A percentile compares a stretch with the other conserved stretches of the same genome.
phyloP scores from a whole-genome alignment of 2,888 invertebrate species.

The Osmoderma eremita region DNA sequence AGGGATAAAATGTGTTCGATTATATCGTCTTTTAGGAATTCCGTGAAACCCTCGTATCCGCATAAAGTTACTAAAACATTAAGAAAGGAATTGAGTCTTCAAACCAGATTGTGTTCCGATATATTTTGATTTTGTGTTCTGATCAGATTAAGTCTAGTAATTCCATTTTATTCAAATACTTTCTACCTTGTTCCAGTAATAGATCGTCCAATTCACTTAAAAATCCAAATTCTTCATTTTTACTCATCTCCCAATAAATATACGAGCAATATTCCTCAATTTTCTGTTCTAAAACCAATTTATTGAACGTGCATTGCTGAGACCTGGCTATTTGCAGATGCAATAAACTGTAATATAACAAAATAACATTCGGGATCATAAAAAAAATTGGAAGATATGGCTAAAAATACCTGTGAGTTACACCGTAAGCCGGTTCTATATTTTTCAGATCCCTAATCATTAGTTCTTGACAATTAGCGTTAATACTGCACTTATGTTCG shows the following conservation, averaged over 20 bases:
- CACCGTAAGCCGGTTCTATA: constrained; percentile 58
- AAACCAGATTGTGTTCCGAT: too few relatives aligned
- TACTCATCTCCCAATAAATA: constrained; percentile 54
- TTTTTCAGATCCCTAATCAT: constrained; percentile 48
- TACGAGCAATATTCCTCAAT: constrained; percentile 52
- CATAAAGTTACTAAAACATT: constrained; percentile 63
- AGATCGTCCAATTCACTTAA: constrained; percentile 53
- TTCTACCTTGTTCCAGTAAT: constrained; percentile 56
- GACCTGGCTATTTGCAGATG: constrained; percentile 56
- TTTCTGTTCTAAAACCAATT: constrained; percentile 4
- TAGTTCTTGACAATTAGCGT: constrained; percentile 43
- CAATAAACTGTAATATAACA: constrained; percentile 55
- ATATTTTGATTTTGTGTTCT: too few relatives aligned
- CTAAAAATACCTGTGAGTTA: constrained; percentile 57
- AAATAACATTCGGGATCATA: constrained; percentile 10
- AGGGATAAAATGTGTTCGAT: constrained; percentile 59
- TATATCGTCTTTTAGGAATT: constrained; percentile 61
- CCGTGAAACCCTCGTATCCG: constrained; percentile 64
- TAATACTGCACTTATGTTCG: constrained; percentile 47
- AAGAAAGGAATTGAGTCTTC: too few relatives aligned
- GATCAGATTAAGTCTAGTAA: background rate
- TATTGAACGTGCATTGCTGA: constrained; percentile 48
- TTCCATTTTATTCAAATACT: too few relatives aligned
- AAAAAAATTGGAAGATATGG: background rate
- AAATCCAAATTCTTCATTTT: constrained; percentile 51